These are phyloP conservation scores for Lycia hirtaria DNA, from an alignment of 2,888 invertebrate species.

Conservation along the genomic window DNA sequence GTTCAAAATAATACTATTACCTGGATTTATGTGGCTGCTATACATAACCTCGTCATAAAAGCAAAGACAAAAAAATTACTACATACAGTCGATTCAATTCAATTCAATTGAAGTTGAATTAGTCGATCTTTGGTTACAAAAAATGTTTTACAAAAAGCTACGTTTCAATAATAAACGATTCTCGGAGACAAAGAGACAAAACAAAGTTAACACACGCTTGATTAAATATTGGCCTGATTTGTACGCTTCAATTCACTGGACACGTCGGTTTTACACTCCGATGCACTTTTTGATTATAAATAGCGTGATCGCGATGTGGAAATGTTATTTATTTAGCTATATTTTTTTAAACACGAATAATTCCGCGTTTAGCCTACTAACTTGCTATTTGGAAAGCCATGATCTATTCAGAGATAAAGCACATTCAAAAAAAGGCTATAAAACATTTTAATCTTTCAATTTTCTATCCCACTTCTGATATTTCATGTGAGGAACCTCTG, in stretches of 20 bases:
- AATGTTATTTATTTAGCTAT: not conserved
- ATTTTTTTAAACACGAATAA: too few relatives aligned
- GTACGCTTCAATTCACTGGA: conserved; percentile 12
- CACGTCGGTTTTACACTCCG: conserved; percentile 10
- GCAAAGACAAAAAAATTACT: too few relatives aligned
- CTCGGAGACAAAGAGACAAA: conserved; percentile 1
- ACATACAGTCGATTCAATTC: too few relatives aligned
- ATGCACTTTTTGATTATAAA: not conserved
- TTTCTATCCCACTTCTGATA: not conserved
- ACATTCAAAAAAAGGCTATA: too few relatives aligned
- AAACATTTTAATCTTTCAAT: too few relatives aligned
- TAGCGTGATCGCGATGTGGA: not conserved
- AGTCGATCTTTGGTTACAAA: not conserved
- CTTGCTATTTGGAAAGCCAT: too few relatives aligned
- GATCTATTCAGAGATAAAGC: too few relatives aligned
- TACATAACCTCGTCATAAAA: too few relatives aligned
- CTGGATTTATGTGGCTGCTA: too few relatives aligned
- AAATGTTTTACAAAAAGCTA: not conserved
- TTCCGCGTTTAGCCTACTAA: not conserved
- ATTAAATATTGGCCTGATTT: conserved; percentile 8
- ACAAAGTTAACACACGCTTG: conserved; percentile 8
- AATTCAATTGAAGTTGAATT: not conserved
- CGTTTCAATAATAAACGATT: not conserved
- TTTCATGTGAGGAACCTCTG: too few relatives aligned
- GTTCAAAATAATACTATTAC: too few relatives aligned